Percentiles rank a stretch among this genome's conserved stretches.
These are phyloP conservation scores for Bradynema listronoti DNA, from an alignment of 1,140 invertebrate genomes.

Conservation along the genomic window DNA sequence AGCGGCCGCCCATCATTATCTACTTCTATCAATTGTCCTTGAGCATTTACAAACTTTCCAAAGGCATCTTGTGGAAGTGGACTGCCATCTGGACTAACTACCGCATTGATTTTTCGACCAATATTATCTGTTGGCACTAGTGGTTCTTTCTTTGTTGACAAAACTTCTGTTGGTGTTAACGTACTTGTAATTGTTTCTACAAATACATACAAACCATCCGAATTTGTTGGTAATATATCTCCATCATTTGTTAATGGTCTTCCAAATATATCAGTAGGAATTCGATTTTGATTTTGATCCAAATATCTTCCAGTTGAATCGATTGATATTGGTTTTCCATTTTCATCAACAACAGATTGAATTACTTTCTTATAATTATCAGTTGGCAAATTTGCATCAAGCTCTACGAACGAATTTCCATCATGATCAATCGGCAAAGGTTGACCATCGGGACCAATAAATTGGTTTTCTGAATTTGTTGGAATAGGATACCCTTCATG, in stretches of 20 bases:
- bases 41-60: neutral
- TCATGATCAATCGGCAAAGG: constrained; percentile 24
- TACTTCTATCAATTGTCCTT: neutral
- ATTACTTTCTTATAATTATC: constrained; percentile 45
- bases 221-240: constrained; percentile 25
- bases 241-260: constrained; percentile 24
- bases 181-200: too few species aligned
- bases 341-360: constrained; percentile 40
- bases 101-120: neutral
- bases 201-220: constrained; percentile 28
- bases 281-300: constrained; percentile 24
- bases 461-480: constrained; percentile 14
- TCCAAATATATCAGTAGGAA: constrained; percentile 35
- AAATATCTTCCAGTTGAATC: constrained; percentile 25
- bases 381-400: constrained; percentile 23
- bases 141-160: too few species aligned
- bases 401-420: constrained; percentile 7
- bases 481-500: constrained; percentile 24
- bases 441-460: constrained; percentile 37
- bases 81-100: constrained; percentile 30
- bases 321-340: constrained; percentile 41
- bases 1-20: constrained; percentile 1
- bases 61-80: constrained; percentile 29
- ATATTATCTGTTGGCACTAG: too few species aligned
- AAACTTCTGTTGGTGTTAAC: too few species aligned